These are phyloP conservation scores for Eupeodes latifasciatus DNA, from an alignment of 2,888 invertebrate species.

Conservation along the genomic window DNA sequence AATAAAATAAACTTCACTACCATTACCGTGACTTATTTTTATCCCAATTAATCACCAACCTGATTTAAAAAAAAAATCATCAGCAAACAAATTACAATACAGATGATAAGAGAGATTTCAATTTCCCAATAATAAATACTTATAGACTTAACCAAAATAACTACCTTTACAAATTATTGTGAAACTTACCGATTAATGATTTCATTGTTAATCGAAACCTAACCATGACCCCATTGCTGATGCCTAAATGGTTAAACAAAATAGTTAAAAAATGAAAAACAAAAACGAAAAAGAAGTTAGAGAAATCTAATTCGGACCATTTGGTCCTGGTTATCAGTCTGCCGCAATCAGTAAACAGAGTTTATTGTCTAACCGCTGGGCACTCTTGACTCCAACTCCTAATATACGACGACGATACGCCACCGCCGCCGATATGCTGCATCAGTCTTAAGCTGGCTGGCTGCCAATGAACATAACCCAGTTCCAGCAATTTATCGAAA, in stretches of 20 bases:
- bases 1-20: too few relatives aligned
- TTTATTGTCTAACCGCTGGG: slow-evolving; percentile 75
- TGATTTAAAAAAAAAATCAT: slow-evolving; percentile 26
- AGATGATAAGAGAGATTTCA: slow-evolving; percentile 67
- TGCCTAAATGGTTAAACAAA: slow-evolving; percentile 63
- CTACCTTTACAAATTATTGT: slow-evolving; percentile 51
- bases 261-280: slow-evolving; percentile 29
- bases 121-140: slow-evolving; percentile 59
- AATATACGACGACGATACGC: not conserved
- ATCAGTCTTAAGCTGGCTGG: not conserved
- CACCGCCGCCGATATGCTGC: not conserved
- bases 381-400: slow-evolving; percentile 47
- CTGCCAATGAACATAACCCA: slow-evolving; percentile 74
- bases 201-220: slow-evolving; percentile 73
- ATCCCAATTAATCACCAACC: slow-evolving; percentile 59
- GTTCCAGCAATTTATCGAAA: slow-evolving; percentile 75
- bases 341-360: slow-evolving; percentile 74
- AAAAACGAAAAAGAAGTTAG: slow-evolving; percentile 20
- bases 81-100: slow-evolving; percentile 24
- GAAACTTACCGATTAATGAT: slow-evolving; percentile 74
- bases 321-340: slow-evolving; percentile 71
- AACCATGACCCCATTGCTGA: slow-evolving; percentile 71
- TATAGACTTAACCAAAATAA: slow-evolving; percentile 4
- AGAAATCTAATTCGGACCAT: slow-evolving; percentile 75
- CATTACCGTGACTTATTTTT: not conserved